Evolutionary conservation across 2,888 invertebrate genomes (phyloP).

Genomic region (Sinhomidia bicolor): DNA sequence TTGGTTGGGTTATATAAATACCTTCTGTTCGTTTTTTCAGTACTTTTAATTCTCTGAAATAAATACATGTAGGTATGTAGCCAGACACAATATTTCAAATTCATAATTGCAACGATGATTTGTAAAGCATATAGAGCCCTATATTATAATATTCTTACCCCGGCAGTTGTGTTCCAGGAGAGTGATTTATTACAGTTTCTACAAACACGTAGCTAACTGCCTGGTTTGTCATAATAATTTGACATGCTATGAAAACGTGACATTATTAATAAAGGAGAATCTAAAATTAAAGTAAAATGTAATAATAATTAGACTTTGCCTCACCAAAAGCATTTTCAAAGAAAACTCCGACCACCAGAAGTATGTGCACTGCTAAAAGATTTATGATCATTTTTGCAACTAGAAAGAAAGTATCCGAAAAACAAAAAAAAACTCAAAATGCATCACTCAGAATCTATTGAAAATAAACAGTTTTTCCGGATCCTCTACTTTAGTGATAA

Average conservation of each 20-base stretch:
- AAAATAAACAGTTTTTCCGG: not conserved
- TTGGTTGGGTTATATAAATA: no score
- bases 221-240: not conserved
- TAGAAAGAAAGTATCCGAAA: no score
- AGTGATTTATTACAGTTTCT: not conserved
- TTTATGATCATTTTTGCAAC: not conserved
- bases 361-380: not conserved
- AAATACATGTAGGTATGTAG: no score
- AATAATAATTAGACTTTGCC: not conserved
- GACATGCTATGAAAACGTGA: conserved; percentile 2
- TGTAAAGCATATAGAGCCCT: no score
- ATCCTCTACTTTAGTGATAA: conserved; percentile 17
- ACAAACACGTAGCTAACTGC: not conserved
- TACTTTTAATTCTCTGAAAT: not conserved
- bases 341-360: not conserved
- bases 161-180: conserved; percentile 17
- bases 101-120: no score
- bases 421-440: not conserved
- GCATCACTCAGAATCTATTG: not conserved
- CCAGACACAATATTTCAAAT: no score
- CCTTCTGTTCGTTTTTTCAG: not conserved
- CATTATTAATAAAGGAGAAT: not conserved
- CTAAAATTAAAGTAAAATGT: not conserved
- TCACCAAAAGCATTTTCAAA: conserved; percentile 7
- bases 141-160: conserved; percentile 12